Base-by-base conservation (phyloP, 2,113 vertebrate species). In the Cinclus cinclus region DNA sequence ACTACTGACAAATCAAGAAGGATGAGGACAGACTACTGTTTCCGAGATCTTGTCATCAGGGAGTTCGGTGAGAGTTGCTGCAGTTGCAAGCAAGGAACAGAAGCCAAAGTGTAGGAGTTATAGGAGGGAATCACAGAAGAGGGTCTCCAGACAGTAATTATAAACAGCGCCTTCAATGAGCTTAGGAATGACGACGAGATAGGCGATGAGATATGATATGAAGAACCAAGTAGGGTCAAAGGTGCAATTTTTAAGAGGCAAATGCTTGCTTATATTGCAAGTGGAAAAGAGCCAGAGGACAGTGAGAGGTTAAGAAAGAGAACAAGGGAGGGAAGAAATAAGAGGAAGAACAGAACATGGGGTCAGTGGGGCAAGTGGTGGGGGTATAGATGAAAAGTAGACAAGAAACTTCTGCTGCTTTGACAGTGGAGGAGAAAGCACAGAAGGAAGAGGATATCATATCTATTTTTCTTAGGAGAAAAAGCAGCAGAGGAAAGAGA, bases 11-110 rank as follows among this genome's bases (percentile, higher is more conserved):
- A 93, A 74, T 83, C 79, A 93, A 83, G 76, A 95, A 97, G 92
- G 91, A 94, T 87, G 73, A 90, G 80, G 46, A 60, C 15, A 94
- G 91, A 97, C 96, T 97, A 97, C 94, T 95, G 96, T 93, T 95
- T 95, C 91, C 8, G 86, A 82, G 77, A 91, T 95, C 69, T 71
- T 89, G 94, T 92, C 96, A 95, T 82, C 39, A 19, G 95, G 94
- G 94, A 97, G 69, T 92, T 94, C 82, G 89, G 89, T 93, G 69
- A 94, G 94, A 94, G 95, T 56, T 89, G 77, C 49, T 94, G 64
- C 89, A 94, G 80, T 95, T 94, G 86, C 56, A 91, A 74, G 88
- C 33, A 90, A 89, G 86, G 64, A 94, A 94, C 91, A 93, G 95
- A 94, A 96, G 95, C 96, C 91, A 91, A 95, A 93, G 83, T 49